These are phyloP conservation scores for Tragelaphus buxtoni DNA, from an alignment of 2,113 vertebrate genomes.

Conservation along the genomic window DNA sequence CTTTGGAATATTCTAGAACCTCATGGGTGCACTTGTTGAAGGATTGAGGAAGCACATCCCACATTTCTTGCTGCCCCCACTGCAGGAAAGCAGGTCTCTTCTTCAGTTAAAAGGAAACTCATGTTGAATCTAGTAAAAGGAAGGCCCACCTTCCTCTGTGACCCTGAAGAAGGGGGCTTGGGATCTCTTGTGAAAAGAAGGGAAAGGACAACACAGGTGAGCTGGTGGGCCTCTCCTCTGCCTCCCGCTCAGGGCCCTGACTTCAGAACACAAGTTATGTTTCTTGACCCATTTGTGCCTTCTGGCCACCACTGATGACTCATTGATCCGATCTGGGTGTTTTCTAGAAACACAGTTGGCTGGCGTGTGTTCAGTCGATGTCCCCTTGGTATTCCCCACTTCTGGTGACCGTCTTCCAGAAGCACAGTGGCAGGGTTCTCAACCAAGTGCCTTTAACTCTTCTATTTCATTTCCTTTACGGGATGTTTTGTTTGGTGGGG, in stretches of 20 bases:
- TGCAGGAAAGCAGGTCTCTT: background rate
- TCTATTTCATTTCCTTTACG: too few species aligned
- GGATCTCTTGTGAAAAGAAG: background rate
- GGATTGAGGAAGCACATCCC: rapidly evolving
- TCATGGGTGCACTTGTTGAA: background rate
- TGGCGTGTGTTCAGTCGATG: rapidly evolving
- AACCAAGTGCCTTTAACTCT: background rate
- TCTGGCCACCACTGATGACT: background rate
- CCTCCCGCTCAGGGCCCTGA: background rate
- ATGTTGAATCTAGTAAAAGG: background rate
- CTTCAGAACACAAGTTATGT: background rate
- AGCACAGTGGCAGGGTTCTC: rapidly evolving
- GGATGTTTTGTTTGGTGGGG: background rate
- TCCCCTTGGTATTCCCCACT: rapidly evolving
- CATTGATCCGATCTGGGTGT: background rate
- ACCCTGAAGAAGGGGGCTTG: background rate
- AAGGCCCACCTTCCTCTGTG: background rate
- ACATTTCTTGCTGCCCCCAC: background rate
- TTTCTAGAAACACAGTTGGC: background rate
- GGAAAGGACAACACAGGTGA: background rate
- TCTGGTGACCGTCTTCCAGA: background rate
- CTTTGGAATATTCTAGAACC: background rate
- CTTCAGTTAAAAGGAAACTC: background rate
- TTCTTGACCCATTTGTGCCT: background rate
- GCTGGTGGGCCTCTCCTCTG: rapidly evolving